Evolutionary conservation across 2,113 vertebrate genomes (phyloP).

Genomic region (Thermophis baileyi): DNA sequence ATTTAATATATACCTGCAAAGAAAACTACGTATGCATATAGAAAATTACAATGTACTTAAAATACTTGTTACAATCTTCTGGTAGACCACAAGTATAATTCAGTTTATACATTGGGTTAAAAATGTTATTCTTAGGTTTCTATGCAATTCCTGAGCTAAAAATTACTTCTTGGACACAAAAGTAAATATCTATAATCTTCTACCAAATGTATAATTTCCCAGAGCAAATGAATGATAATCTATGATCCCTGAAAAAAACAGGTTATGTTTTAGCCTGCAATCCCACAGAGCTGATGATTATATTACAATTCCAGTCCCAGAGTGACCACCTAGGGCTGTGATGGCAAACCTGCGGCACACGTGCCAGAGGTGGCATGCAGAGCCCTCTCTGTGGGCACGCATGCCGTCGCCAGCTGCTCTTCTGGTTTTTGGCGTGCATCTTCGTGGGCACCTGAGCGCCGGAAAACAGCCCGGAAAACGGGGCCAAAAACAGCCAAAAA

Average conservation of each 20-base stretch:
- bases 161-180: neutral
- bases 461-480: no score
- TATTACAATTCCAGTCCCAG: neutral
- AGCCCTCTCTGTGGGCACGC: no score
- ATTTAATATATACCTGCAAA: neutral
- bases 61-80: neutral
- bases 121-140: neutral
- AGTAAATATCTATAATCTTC: neutral
- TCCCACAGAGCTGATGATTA: neutral
- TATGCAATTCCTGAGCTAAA: conserved; percentile 5
- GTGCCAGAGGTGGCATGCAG: no score
- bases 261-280: neutral
- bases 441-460: no score
- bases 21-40: neutral
- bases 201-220: neutral
- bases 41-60: conserved; percentile 23
- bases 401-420: no score
- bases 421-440: no score
- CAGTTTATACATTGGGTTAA: neutral
- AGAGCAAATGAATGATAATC: neutral
- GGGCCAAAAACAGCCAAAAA: no score
- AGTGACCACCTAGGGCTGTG: neutral
- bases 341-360: no score
- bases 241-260: neutral
- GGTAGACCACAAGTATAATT: neutral